Evolutionary conservation across 2,113 vertebrate species (phyloP).

Genomic region (Piliocolobus tephrosceles): DNA sequence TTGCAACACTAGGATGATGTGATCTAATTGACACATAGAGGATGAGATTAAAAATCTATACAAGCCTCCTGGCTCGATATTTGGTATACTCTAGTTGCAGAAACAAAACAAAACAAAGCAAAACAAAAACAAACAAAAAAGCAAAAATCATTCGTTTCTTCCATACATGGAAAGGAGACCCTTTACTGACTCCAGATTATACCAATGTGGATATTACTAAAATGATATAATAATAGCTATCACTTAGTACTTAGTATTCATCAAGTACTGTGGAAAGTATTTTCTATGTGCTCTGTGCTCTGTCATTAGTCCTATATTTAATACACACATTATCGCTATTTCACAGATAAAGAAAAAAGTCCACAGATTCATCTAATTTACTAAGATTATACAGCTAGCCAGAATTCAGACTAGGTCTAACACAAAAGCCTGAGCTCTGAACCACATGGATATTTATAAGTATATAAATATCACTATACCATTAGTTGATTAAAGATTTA

Average conservation of each 20-base stretch:
- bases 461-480: background rate
- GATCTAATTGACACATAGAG: background rate
- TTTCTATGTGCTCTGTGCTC: background rate
- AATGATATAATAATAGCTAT: background rate
- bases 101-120: too few relatives aligned
- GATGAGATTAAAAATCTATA: background rate
- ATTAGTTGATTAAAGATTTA: background rate
- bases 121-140: background rate
- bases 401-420: background rate
- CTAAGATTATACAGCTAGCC: background rate
- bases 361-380: background rate
- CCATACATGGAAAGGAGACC: background rate
- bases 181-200: background rate
- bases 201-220: background rate
- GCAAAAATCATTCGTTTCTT: background rate
- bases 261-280: background rate
- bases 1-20: background rate
- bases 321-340: background rate
- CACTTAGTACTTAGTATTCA: background rate
- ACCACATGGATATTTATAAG: background rate
- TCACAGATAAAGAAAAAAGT: background rate
- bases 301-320: background rate
- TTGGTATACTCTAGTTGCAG: background rate
- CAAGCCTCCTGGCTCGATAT: background rate
- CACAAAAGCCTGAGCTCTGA: background rate